Evolutionary conservation across 2,797 vertebrate species (phyloP), one percentile per base, ranked within the genome.

Genomic region (Discoglossus pictus): DNA sequence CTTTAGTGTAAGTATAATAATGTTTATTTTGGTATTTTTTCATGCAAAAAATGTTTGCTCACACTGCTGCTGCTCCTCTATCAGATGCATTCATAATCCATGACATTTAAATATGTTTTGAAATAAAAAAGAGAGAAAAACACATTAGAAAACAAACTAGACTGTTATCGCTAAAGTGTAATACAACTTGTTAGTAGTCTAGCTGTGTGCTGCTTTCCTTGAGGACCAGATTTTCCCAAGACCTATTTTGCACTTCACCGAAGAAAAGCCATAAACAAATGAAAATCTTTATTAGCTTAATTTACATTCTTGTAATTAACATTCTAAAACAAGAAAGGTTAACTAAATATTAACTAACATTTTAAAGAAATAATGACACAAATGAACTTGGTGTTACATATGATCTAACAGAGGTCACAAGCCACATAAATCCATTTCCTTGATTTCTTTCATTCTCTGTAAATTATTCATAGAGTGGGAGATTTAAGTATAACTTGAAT

Each of bases 341-440:
- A 21, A 25, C 50, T 6, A 67, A 59, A 67, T 39, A 59, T 27
- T 59, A 67, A 67, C 64, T n/a, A 58, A 31, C 35, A 17, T 48
- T 58, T 18, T 25, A 42, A 43, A 42, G 46, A 4, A 50, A 2
- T 20, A 24, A 31, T 4, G 27, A 8, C 27, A 8, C 8, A 8
- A 8, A 31, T 31, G 27, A 4, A 31, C 27, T 31, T 31, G 27
- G 27, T 31, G 27, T 31, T 31, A 8, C 27, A 31, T 31, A 31
- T 31, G 27, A 31, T 8, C 27, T 31, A 31, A 8, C 17, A 17
- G 15, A 25, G 46, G 25, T 34, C 16, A 38, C 12, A 52, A 34
- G 52, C 51, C 52, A 17, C 40, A 52, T 63, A 15, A 31, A 31
- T 4, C 8, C 27, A 31, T 8, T 31, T 31, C 4, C 42, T 47